Conservation (phyloP, 2,113 vertebrate species). For the Coracopsis vasa region DNA sequence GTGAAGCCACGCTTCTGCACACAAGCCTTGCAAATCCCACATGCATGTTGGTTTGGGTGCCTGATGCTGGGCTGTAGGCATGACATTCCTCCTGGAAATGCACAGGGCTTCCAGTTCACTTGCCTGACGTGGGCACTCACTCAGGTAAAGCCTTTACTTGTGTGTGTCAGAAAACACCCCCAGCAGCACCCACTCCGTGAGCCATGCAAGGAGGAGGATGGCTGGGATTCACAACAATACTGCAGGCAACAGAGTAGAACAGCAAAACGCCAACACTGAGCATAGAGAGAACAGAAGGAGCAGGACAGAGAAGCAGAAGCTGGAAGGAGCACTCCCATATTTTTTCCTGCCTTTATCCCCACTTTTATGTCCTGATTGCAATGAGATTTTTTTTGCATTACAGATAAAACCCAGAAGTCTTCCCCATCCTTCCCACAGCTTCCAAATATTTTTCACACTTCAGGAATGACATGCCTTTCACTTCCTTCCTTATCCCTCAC, state of each 20-base stretch:
- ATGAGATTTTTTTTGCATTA: neutral
- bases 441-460: neutral
- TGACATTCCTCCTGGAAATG: neutral
- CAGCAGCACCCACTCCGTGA: neutral
- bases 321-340: neutral
- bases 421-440: neutral
- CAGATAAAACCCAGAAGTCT: neutral
- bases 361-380: neutral
- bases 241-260: neutral
- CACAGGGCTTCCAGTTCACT: neutral
- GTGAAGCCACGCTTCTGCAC: neutral
- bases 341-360: neutral
- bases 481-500: neutral
- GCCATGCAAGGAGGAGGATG: accelerated
- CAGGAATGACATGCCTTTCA: neutral
- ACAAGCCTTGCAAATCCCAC: accelerated
- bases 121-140: neutral
- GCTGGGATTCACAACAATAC: neutral
- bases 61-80: neutral
- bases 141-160: neutral
- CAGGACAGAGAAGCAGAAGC: neutral
- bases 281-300: neutral
- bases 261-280: accelerated
- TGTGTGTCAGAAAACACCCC: neutral
- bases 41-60: accelerated